Percentiles rank a stretch among this genome's conserved stretches.
Conservation (phyloP, 30 jellyfish, hydroid and myxozoan species). For the Cassiopea xamachana region DNA sequence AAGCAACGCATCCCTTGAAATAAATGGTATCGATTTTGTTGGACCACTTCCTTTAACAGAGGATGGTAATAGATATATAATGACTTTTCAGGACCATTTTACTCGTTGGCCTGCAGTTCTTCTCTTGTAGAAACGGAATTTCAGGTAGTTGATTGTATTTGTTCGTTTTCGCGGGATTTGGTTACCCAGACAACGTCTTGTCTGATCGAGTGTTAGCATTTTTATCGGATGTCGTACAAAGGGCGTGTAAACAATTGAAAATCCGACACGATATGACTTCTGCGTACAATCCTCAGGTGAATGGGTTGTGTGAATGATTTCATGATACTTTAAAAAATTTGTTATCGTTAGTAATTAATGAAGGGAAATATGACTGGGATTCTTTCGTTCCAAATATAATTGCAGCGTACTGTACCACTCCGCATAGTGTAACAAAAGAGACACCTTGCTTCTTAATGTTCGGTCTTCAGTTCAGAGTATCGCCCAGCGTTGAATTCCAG, state of each 20-base stretch:
- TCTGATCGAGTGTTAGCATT: slow-evolving; percentile 57
- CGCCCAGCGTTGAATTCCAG: slow-evolving; percentile 26
- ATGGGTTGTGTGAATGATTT: slow-evolving; percentile 34
- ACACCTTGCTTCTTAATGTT: slow-evolving; percentile 39
- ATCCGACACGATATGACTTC: slow-evolving; percentile 9
- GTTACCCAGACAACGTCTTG: slow-evolving; percentile 39
- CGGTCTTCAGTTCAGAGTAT: slow-evolving; percentile 14
- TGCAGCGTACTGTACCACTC: slow-evolving; percentile 38
- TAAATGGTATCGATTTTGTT: slow-evolving; percentile 54
- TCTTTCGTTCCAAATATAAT: not conserved
- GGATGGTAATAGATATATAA: slow-evolving; percentile 43
- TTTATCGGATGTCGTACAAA: slow-evolving; percentile 25
- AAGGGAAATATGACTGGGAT: slow-evolving; percentile 43
- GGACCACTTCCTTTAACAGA: slow-evolving; percentile 67
- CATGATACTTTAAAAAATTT: slow-evolving; percentile 26
- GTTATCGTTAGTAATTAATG: slow-evolving; percentile 9
- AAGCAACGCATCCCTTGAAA: slow-evolving; percentile 25
- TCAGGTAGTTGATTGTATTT: slow-evolving; percentile 2
- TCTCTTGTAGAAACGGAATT: slow-evolving; percentile 28
- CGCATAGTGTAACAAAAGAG: slow-evolving; percentile 36
- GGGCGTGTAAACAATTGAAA: slow-evolving; percentile 34
- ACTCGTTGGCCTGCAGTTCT: slow-evolving; percentile 65
- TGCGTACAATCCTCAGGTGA: slow-evolving; percentile 23
- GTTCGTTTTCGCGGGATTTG: slow-evolving; percentile 29
- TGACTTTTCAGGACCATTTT: slow-evolving; percentile 52